Evolutionary conservation across 2,113 vertebrate species (phyloP).

Genomic region (Oreotrochilus melanogaster): DNA sequence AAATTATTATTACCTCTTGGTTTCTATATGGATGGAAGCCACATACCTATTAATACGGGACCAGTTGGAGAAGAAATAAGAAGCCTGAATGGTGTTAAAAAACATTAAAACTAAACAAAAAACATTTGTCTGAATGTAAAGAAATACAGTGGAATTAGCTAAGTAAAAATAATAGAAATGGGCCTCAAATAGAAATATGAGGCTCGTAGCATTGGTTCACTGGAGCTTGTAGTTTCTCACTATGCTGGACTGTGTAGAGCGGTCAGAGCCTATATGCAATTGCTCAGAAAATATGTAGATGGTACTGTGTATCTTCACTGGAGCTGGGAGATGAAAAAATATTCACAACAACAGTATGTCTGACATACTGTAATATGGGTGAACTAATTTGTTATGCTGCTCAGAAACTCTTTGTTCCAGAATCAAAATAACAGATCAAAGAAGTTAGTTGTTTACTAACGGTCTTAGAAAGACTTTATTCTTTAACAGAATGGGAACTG

Average conservation of each 20-base stretch:
- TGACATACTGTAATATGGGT: not conserved
- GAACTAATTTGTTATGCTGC: slow-evolving; percentile 12
- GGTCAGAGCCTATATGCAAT: not conserved
- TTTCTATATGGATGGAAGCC: not conserved
- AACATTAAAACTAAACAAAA: not conserved
- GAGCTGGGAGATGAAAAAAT: not conserved
- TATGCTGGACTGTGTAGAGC: not conserved
- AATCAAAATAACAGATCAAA: slow-evolving; percentile 62
- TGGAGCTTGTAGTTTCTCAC: not conserved
- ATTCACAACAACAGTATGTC: not conserved
- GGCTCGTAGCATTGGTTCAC: not conserved
- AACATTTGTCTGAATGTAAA: not conserved
- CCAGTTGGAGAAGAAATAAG: not conserved
- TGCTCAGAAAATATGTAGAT: not conserved
- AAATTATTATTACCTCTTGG: not conserved
- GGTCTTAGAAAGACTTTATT: not conserved
- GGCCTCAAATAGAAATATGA: too few species aligned
- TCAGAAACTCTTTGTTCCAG: slow-evolving; percentile 40
- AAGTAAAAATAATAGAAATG: not conserved
- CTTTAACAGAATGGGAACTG: slow-evolving; percentile 19
- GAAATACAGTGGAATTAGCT: not conserved
- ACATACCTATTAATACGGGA: not conserved
- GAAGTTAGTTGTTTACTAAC: slow-evolving; percentile 17
- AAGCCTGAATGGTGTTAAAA: not conserved
- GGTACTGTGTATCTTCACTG: not conserved